Conservation (phyloP, 2,888 invertebrate species). For the Erebia ligea region DNA sequence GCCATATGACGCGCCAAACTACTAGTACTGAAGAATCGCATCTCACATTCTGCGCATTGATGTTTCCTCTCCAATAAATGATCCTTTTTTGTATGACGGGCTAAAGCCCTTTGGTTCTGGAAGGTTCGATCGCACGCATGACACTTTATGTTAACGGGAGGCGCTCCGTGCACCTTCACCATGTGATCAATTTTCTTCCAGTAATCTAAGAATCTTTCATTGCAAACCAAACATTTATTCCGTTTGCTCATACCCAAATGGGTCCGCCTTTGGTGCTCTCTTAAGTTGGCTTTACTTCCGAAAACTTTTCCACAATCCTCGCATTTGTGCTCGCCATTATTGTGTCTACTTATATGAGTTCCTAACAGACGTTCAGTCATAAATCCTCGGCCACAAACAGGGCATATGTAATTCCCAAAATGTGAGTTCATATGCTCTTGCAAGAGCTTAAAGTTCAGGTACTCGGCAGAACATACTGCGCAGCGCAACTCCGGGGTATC, state of each 20-base stretch:
- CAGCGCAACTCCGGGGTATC: conserved; percentile 57
- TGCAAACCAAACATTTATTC: conserved; percentile 56
- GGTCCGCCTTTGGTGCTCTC: conserved; percentile 46
- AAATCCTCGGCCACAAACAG: conserved; percentile 55
- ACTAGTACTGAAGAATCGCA: conserved; percentile 56
- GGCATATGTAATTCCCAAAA: conserved; percentile 59
- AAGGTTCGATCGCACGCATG: conserved; percentile 62
- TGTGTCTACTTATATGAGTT: conserved; percentile 54
- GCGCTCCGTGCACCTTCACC: conserved; percentile 56
- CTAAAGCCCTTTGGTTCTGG: conserved; percentile 52
- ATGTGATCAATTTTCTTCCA: conserved; percentile 63
- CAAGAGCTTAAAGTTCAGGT: conserved; percentile 58
- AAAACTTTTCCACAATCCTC: conserved; percentile 58
- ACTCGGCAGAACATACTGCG: conserved; percentile 53
- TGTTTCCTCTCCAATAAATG: conserved; percentile 68
- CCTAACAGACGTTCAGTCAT: conserved; percentile 51
- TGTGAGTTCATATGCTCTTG: conserved; percentile 68
- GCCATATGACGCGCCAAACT: conserved; percentile 56
- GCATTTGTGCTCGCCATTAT: conserved; percentile 57
- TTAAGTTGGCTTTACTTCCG: conserved; percentile 41
- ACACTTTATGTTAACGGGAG: conserved; percentile 55
- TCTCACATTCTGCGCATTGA: conserved; percentile 71
- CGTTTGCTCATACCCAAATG: conserved; percentile 48
- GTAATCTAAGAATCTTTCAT: conserved; percentile 57
- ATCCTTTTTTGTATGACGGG: conserved; percentile 60